Evolutionary conservation across 2,797 vertebrate genomes (phyloP).

Genomic region (Rhynchonycteris naso): DNA sequence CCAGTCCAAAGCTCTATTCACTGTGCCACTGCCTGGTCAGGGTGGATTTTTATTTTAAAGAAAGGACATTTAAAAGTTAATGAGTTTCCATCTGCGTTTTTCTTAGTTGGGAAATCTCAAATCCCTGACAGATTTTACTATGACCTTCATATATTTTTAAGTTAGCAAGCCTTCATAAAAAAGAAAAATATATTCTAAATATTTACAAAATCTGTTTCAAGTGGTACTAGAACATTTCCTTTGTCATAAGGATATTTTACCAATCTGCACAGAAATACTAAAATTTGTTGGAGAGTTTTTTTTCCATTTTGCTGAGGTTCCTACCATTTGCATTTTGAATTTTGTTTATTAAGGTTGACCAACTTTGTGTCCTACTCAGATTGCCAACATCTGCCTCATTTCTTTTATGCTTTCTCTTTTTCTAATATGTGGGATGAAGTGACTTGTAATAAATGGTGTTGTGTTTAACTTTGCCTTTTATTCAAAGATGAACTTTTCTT

Average conservation of each 20-base stretch:
- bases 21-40: no score
- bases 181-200: slow-evolving; percentile 70
- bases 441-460: slow-evolving; percentile 68
- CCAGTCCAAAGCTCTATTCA: no score
- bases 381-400: slow-evolving; percentile 73
- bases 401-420: slow-evolving; percentile 64
- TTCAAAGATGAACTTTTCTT: slow-evolving; percentile 69
- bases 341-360: slow-evolving; percentile 70
- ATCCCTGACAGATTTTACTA: slow-evolving; percentile 64
- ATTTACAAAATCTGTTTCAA: slow-evolving; percentile 60
- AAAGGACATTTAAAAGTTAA: slow-evolving; percentile 51
- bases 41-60: slow-evolving; percentile 54
- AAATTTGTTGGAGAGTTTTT: slow-evolving; percentile 60
- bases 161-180: slow-evolving; percentile 45
- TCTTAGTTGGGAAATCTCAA: slow-evolving; percentile 50
- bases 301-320: slow-evolving; percentile 43
- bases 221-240: slow-evolving; percentile 53
- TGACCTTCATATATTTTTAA: slow-evolving; percentile 61
- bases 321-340: slow-evolving; percentile 72
- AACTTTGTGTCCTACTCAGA: slow-evolving; percentile 57
- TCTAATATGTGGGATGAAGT: slow-evolving; percentile 65
- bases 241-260: slow-evolving; percentile 59
- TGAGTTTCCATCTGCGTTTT: slow-evolving; percentile 61
- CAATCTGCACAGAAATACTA: slow-evolving; percentile 62
- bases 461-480: slow-evolving; percentile 70